phyloP scores from a whole-genome alignment of 1,140 invertebrate species.

The Pararge aegeria region DNA sequence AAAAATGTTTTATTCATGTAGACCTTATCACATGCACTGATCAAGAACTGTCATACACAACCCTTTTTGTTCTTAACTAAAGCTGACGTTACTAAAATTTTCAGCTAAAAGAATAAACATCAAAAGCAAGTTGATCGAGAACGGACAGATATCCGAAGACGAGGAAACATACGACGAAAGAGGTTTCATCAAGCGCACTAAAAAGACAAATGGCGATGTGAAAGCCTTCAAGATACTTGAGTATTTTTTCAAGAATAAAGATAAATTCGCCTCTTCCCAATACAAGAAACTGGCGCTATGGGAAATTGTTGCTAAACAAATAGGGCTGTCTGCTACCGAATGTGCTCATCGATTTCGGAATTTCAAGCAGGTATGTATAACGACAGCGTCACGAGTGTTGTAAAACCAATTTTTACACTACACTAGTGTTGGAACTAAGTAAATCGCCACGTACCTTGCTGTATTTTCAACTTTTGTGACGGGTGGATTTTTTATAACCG shows the following conservation, averaged over 20 bases:
- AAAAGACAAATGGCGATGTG: constrained; percentile 44
- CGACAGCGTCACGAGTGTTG: too few relatives aligned
- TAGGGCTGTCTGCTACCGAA: constrained; percentile 51
- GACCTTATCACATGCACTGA: too few relatives aligned
- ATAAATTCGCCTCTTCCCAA: constrained; percentile 52
- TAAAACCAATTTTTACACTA: too few relatives aligned
- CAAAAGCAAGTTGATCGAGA: constrained; percentile 33
- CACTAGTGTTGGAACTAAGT: too few relatives aligned
- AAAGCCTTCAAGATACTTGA: constrained; percentile 67
- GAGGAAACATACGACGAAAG: constrained; percentile 57
- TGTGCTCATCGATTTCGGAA: constrained; percentile 66
- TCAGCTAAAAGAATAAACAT: constrained; percentile 57
- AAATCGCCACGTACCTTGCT: too few relatives aligned
- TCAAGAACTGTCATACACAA: too few relatives aligned
- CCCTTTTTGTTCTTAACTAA: too few relatives aligned
- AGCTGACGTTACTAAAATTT: too few relatives aligned
- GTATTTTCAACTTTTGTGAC: too few relatives aligned
- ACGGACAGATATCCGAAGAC: constrained; percentile 38
- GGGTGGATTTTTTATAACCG: too few relatives aligned
- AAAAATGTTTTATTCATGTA: too few relatives aligned
- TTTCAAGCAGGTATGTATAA: constrained; percentile 41
- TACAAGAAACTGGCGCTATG: constrained; percentile 56
- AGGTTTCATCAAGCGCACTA: constrained; percentile 50
- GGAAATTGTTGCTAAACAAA: constrained; percentile 51
- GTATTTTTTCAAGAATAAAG: constrained; percentile 66